phyloP scores from a whole-genome alignment of 1,140 invertebrate species.

The Ceratitis capitata region DNA sequence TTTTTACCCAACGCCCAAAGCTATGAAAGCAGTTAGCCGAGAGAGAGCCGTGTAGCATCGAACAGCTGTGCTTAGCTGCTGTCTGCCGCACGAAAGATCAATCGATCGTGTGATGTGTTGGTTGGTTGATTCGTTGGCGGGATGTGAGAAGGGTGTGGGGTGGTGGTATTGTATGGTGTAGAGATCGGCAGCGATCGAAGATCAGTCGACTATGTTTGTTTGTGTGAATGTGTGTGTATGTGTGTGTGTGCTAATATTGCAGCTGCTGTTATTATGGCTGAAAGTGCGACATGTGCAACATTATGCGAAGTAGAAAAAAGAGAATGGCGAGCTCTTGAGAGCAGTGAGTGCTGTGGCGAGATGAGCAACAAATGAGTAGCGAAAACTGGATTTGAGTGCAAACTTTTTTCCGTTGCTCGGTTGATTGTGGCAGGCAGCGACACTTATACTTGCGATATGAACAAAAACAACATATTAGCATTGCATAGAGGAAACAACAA shows the following conservation, averaged over 20 bases:
- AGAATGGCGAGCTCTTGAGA: not conserved
- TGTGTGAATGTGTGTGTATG: no score
- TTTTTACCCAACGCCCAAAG: constrained; percentile 29
- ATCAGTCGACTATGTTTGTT: not conserved
- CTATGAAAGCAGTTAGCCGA: constrained; percentile 36
- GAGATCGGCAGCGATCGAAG: not conserved
- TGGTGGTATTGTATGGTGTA: not conserved
- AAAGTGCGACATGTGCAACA: constrained; percentile 20
- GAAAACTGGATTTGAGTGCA: constrained; percentile 21
- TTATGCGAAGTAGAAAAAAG: not conserved
- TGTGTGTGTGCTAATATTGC: not conserved
- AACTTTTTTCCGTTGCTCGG: not conserved
- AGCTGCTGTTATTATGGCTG: constrained; percentile 16
- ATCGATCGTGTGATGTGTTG: not conserved
- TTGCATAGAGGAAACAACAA: constrained; percentile 8
- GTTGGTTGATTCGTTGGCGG: not conserved
- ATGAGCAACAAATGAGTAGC: constrained; percentile 41
- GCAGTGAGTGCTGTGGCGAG: constrained; percentile 35
- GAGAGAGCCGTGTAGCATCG: not conserved
- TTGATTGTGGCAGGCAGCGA: not conserved
- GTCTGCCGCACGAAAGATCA: not conserved
- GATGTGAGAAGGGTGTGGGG: not conserved
- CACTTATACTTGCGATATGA: no score
- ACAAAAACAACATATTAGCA: not conserved
- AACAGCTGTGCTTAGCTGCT: not conserved